Percentiles rank a stretch among this genome's conserved stretches.
Evolutionary conservation across 2,888 invertebrate genomes (phyloP).

Genomic region (Lasius platythorax): DNA sequence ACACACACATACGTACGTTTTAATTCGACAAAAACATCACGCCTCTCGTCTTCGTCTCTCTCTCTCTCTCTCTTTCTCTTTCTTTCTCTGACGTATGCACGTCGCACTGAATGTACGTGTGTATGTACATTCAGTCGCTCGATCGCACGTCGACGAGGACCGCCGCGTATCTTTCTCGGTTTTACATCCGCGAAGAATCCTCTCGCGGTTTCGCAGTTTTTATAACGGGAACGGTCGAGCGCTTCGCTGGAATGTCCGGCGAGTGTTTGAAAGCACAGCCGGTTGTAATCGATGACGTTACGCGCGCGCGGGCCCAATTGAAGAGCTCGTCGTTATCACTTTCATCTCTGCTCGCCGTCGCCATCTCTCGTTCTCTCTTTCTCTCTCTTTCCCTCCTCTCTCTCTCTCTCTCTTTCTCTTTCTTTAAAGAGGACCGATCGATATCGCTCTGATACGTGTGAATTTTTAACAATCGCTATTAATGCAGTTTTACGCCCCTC

Average conservation of each 20-base stretch:
- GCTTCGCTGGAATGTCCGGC: slow-evolving; percentile 21
- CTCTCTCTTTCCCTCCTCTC: not conserved
- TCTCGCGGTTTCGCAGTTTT: not conserved
- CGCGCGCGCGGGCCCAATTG: not conserved
- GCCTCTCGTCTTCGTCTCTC: no score
- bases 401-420: not conserved
- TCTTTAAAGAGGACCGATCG: slow-evolving; percentile 17
- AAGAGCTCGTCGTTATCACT: not conserved
- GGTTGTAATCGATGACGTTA: slow-evolving; percentile 30
- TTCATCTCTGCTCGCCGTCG: not conserved
- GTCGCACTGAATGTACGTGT: no score
- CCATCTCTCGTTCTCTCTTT: not conserved
- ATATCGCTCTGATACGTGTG: not conserved
- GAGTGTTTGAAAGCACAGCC: not conserved
- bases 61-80: no score
- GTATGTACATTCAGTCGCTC: no score
- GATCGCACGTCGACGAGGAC: not conserved
- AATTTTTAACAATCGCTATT: slow-evolving; percentile 42
- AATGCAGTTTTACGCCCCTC: not conserved
- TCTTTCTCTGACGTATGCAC: not conserved
- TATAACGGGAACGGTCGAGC: not conserved
- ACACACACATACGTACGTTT: not conserved
- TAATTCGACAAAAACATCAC: slow-evolving; percentile 7
- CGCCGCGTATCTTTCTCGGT: not conserved
- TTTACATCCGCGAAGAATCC: not conserved